Conservation (phyloP, 2,797 vertebrate genomes). For the Xiphophorus birchmanni region DNA sequence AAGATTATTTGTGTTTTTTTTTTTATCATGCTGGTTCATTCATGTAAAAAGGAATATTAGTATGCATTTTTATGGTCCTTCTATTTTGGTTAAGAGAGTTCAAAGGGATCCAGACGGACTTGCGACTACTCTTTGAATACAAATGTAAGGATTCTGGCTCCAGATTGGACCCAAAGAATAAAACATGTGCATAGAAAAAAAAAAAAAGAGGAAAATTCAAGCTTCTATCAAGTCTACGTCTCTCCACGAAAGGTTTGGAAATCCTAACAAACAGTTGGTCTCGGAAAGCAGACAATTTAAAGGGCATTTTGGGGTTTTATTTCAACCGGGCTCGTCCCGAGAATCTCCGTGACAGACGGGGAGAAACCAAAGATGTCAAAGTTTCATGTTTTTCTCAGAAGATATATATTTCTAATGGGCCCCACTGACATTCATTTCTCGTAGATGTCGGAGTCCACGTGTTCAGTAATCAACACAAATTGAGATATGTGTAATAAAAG, state of each 20-base stretch:
- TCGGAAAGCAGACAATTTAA: slow-evolving; percentile 13
- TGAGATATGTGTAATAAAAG: not conserved
- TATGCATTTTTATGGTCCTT: not conserved
- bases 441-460: not conserved
- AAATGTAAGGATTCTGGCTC: slow-evolving; percentile 16
- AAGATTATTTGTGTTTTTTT: slow-evolving; percentile 20
- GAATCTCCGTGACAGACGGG: not conserved
- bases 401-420: not conserved
- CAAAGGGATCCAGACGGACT: slow-evolving; percentile 30
- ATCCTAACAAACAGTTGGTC: slow-evolving; percentile 4
- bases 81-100: not conserved
- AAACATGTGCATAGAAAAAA: slow-evolving; percentile 46
- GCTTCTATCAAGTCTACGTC: not conserved
- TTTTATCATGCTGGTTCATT: slow-evolving; percentile 60
- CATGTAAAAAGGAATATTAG: slow-evolving; percentile 44
- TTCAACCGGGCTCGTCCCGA: not conserved
- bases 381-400: slow-evolving; percentile 1
- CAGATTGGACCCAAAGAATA: slow-evolving; percentile 5
- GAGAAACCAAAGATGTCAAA: not conserved
- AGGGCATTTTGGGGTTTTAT: not conserved
- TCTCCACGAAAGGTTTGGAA: slow-evolving; percentile 21
- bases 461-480: not conserved
- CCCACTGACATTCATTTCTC: not conserved
- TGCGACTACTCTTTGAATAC: slow-evolving; percentile 31
- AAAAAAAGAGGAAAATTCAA: slow-evolving; percentile 28